Evolutionary conservation across 2,888 invertebrate genomes (phyloP), one percentile per base, ranked within the genome.

Genomic region (Drosophila hawaiiensis): DNA sequence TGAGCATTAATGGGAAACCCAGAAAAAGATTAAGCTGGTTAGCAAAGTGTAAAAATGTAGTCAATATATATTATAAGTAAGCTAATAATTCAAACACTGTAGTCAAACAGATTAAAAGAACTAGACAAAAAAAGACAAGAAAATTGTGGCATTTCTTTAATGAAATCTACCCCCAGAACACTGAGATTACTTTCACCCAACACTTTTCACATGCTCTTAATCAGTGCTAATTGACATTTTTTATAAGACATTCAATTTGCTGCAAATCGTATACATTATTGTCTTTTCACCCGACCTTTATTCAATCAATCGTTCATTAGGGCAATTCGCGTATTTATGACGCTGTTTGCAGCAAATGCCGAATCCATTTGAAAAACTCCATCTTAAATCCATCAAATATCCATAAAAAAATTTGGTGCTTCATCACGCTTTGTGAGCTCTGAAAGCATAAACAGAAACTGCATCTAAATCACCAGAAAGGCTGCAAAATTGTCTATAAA

Each of bases 401-500:
- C 49, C 77, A 79, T 76, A 77, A 71, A 74, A 78, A 70, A 22
- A 50, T 71, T 73, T 77, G 83, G 71, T 71, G 78, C 75, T 65
- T 70, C 79, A 72, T 47, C 58, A 73, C 61, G 76, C 65, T 73
- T 58, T 41, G 66, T 29, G 56, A 47, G 47, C 47, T 25, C 47
- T 16, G 28, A 39, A 56, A 56, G 35, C 19, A 37, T 60, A 64
- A 52, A 55, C 76, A 67, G 70, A n/a, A 54, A 62, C 69, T 65
- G 73, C 61, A 64, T 66, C 72, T 58, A 69, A 67, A 58, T 58
- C 67, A 56, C 49, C 33, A 60, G 70, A 79, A 66, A 64, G 72
- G 58, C 60, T 68, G 72, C 65, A 79, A 82, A 77, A 77, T 80
- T 84, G 86, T 85, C 89, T 83, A 85, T 85, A 88, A 85, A 85